Base-by-base conservation (phyloP, 1,140 invertebrate genomes). In the Polyergus mexicanus region DNA sequence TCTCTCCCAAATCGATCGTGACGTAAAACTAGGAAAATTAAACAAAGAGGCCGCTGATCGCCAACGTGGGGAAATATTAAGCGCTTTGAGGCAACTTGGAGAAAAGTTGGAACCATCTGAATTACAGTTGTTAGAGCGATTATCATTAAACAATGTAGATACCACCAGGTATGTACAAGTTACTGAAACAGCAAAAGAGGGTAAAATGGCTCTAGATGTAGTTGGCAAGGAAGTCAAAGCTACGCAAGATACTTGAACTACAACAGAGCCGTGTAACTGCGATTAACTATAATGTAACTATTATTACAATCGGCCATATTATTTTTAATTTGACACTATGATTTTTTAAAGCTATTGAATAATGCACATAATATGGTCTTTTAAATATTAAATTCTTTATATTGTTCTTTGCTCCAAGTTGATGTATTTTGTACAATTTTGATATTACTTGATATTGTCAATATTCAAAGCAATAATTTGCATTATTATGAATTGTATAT, bases 61-160 rank as follows among this genome's bases (percentile, higher is more conserved):
- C 85, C 94, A 95, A 90, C 95, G 92, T 32, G 89, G 86, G 1
- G 97, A 98, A 94, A 96, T 98, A 85, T 89, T 98, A 22, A 96
- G 95, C 84, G 97, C 97, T 19, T 92, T 98, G 72, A 96, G 96
- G 91, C 97, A 97, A 88, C 93, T 98, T 22, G 97, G 96, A 41
- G 97, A 97, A 91, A 95, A 95, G 84, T 92, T 98, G 47, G 94
- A 95, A 58, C 89, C 95, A n/a, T 92, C 94, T 11, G 97, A 97
- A 93, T 90, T 96, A 69, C 93, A 95, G 78, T 96, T 97, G 90
- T 91, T 97, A 38, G 95, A 97, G 87, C 94, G 94, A 83, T 93
- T 96, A 84, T 95, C 95, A 1, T 94, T 94, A 56, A 92, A 92
- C 63, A 93, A 38, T 10, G 86, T 93, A 19, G 86, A 91, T 22